Evolutionary conservation across 2,888 invertebrate genomes (phyloP).

Genomic region (Megastigmus dorsalis): DNA sequence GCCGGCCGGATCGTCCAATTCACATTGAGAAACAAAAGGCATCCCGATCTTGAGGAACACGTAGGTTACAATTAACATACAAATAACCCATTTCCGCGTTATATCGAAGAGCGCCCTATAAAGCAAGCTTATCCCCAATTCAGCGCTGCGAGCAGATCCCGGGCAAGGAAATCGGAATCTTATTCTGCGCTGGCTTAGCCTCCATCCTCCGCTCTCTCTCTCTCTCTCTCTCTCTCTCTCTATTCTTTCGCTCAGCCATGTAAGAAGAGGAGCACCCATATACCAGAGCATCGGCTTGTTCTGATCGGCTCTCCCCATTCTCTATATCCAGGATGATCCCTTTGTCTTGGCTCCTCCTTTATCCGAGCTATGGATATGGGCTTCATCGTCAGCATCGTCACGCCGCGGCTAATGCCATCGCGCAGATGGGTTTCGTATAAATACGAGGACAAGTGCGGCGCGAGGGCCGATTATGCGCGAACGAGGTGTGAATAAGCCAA

Average conservation of each 20-base stretch:
- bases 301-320: no score
- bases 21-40: neutral
- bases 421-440: conserved; percentile 51
- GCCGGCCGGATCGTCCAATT: conserved; percentile 16
- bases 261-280: no score
- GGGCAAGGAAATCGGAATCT: conserved; percentile 33
- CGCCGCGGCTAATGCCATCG: conserved; percentile 20
- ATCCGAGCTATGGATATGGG: neutral
- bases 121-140: conserved; percentile 41
- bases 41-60: neutral
- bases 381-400: conserved; percentile 48
- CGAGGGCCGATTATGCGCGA: conserved; percentile 52
- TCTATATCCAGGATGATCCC: no score
- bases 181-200: conserved; percentile 35
- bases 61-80: conserved; percentile 37
- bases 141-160: neutral
- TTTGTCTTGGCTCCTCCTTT: no score
- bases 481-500: conserved; percentile 50
- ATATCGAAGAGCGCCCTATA: conserved; percentile 1
- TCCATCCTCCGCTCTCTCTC: neutral
- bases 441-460: conserved; percentile 47
- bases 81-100: conserved; percentile 44
- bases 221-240: conserved; percentile 16
- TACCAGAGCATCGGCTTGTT: no score
- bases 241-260: no score